Conservation (phyloP, 2,888 invertebrate species). For the Entomobrya multifasciata region DNA sequence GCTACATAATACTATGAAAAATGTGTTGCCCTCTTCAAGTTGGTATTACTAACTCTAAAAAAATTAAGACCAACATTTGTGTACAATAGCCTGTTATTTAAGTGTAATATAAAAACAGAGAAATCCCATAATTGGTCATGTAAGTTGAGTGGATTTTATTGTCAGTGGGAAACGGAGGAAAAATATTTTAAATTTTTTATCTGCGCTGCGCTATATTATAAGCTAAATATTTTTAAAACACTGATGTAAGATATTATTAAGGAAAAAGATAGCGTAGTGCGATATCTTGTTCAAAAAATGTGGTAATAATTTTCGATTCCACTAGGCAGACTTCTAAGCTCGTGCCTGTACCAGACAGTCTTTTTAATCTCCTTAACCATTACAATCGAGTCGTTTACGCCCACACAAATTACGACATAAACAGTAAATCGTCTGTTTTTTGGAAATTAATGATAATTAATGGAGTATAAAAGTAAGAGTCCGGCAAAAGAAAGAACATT, state of each 20-base stretch:
- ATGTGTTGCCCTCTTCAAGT: background rate
- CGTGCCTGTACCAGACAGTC: background rate
- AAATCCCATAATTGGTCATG: background rate
- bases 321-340: too few relatives aligned
- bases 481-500: too few relatives aligned
- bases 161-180: background rate
- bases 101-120: too few relatives aligned
- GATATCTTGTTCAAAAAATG: too few relatives aligned
- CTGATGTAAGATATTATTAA: background rate
- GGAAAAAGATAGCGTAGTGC: background rate
- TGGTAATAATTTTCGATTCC: background rate
- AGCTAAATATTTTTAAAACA: too few relatives aligned
- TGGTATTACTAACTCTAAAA: background rate
- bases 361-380: background rate
- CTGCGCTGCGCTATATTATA: too few relatives aligned
- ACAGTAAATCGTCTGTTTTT: too few relatives aligned
- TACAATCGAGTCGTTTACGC: background rate
- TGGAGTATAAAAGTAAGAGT: too few relatives aligned
- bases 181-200: slow-evolving; percentile 25
- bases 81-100: too few relatives aligned
- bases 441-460: too few relatives aligned
- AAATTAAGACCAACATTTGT: background rate
- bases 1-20: too few relatives aligned
- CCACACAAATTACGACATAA: background rate
- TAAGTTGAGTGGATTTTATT: slow-evolving; percentile 13